Base-by-base conservation (phyloP, 2,113 vertebrate genomes). In the Calidris pygmaea region DNA sequence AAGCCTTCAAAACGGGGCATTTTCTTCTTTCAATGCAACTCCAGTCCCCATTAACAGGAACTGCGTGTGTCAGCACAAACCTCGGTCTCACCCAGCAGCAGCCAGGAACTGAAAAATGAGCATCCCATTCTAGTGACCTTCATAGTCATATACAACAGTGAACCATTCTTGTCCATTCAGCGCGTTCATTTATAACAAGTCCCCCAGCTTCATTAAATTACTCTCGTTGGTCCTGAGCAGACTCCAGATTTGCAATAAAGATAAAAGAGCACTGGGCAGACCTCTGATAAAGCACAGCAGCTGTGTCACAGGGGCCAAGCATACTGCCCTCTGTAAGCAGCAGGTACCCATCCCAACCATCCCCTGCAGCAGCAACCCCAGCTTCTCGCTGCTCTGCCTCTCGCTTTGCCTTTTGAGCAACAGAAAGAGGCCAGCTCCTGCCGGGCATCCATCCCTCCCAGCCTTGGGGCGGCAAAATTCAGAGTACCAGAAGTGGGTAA, bases 61-160 rank as follows among this genome's bases (percentile, higher is more conserved):
- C 29, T 67, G 82, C 1, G 6, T 68, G 90, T 53, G 92, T 95
- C 92, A 96, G 95, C 91, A 96, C 87, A 94, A 96, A 73, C 71
- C 89, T 72, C 17, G 1, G 79, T 37, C 78, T 86, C 48, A 68
- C 81, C 82, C 87, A 62, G 93, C 84, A 92, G 83, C 91, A 68
- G 0, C 0, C 12, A 34, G 72, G 78, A 53, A 56, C 87, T 94
- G 94, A 96, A 94, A 95, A 96, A 96, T 34, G 92, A 95, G 81
- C 87, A 79, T 93, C 78, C 59, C 26, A 12, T 53, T 52, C 50
- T 22, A 68, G 85, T 80, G 94, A 91, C 95, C 95, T 96, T 96
- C 96, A 73, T 0, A 87, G 87, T 8, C 71, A 45, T 1, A 7
- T 0, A 68, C 73, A 83, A 45, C 48, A 79, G 71, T 3, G 8